These are phyloP conservation scores for Eolophus roseicapilla DNA, from an alignment of 2,113 vertebrate species.

Conservation along the genomic window DNA sequence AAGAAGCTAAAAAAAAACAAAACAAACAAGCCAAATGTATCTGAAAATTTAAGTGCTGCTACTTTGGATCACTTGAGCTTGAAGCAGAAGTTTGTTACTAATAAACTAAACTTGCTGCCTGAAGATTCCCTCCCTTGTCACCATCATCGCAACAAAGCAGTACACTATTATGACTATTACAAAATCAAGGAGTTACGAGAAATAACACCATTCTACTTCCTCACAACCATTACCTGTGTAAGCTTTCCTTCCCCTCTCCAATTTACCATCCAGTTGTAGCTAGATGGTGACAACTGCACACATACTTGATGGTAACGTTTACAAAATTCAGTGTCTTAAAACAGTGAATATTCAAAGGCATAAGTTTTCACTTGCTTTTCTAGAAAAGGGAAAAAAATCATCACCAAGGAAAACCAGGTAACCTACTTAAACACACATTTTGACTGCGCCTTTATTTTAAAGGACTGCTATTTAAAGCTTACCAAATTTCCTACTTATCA, in stretches of 20 bases:
- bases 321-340: neutral
- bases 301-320: neutral
- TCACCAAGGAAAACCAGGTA: neutral
- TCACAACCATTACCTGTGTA: neutral
- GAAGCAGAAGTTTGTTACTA: neutral
- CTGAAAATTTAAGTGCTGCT: neutral
- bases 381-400: neutral
- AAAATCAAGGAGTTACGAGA: neutral
- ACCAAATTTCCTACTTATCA: neutral
- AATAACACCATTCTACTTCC: neutral
- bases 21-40: neutral
- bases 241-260: neutral
- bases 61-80: neutral
- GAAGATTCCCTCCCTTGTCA: neutral
- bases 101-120: neutral
- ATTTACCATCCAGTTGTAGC: neutral
- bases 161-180: neutral
- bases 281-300: neutral
- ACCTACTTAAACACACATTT: neutral
- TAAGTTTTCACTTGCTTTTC: neutral
- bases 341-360: neutral
- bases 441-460: neutral
- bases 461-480: neutral
- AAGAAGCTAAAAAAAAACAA: conserved; percentile 80
- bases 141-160: neutral